Base-by-base conservation (phyloP, 2,113 vertebrate genomes). In the Nycticebus coucang region DNA sequence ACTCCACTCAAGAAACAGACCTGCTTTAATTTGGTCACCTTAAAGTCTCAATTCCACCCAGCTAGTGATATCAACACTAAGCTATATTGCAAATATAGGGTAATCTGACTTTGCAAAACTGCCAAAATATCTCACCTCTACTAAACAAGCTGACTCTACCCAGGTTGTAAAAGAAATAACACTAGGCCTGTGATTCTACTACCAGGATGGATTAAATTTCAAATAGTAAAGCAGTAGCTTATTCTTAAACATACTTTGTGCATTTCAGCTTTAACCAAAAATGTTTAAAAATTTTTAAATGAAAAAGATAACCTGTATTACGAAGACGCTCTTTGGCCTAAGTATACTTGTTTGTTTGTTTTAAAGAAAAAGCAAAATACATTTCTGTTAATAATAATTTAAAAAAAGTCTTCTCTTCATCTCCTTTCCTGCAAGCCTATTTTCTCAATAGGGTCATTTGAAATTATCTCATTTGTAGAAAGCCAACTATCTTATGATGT, bases 391-490 rank as follows among this genome's bases (percentile, higher is more conserved):
- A 68, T 78, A 50, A 50, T 50, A 50, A 50, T 53, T 78, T 45
- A 55, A 55, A 60, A 22, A 86, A 60, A 30, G 4, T 80, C 24
- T 62, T n/a, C 5, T 80, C 22, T 55, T 93, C 35, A 26, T 24
- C 41, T 33, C 57, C 45, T 64, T 64, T 37, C 4, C 41, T 45
- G 33, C 5, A 87, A 87, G 59, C 11, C 55, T 68, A 50, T 74
- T 86, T 92, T 85, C 19, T 28, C 57, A 94, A 66, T n/a, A 57
- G 21, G 1, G 7, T 59, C 45, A 2, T 78, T 86, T 88, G n/a
- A 94, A 89, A 80, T 84, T 7, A 94, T 78, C 83, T 91, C 72
- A 90, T 77, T 87, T 92, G 62, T 59, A 78, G 17, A 68, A 96
- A 85, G 75, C 59, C 37, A 87, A 74, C 35, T 80, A 84, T 62